Evolutionary conservation across 2,113 vertebrate genomes (phyloP).

Genomic region (Haemorhous mexicanus): DNA sequence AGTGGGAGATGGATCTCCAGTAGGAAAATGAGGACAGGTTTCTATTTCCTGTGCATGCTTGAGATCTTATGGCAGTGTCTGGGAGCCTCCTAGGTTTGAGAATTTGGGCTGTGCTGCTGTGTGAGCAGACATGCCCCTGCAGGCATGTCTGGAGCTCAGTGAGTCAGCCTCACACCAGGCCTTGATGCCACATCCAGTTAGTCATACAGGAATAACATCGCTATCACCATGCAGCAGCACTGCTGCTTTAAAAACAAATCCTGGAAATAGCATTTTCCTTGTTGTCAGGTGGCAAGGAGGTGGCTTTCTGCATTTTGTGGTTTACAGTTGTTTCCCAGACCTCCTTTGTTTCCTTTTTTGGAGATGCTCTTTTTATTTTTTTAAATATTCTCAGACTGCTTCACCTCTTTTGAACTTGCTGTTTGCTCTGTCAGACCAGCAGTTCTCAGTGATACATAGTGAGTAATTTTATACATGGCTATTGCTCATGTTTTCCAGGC

Average conservation of each 20-base stretch:
- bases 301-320: background rate
- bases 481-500: constrained; percentile 20
- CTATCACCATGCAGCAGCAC: background rate
- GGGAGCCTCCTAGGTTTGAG: background rate
- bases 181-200: background rate
- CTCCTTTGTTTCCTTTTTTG: constrained; percentile 9
- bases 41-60: background rate
- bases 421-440: background rate
- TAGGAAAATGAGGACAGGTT: background rate
- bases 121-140: background rate
- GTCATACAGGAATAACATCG: background rate
- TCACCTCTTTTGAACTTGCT: constrained; percentile 14
- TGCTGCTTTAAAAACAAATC: background rate
- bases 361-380: background rate
- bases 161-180: constrained; percentile 9
- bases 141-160: constrained; percentile 22
- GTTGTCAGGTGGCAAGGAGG: background rate
- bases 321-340: background rate
- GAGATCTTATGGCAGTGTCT: background rate
- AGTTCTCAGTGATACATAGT: background rate
- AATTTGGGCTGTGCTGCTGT: background rate
- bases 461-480: constrained; percentile 8
- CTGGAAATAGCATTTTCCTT: constrained; percentile 1
- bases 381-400: background rate
- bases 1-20: background rate